A percentile compares a stretch with the other conserved stretches of the same genome.
Conservation (phyloP, 2,797 vertebrate genomes). For the Odontamblyopus rebecca region DNA sequence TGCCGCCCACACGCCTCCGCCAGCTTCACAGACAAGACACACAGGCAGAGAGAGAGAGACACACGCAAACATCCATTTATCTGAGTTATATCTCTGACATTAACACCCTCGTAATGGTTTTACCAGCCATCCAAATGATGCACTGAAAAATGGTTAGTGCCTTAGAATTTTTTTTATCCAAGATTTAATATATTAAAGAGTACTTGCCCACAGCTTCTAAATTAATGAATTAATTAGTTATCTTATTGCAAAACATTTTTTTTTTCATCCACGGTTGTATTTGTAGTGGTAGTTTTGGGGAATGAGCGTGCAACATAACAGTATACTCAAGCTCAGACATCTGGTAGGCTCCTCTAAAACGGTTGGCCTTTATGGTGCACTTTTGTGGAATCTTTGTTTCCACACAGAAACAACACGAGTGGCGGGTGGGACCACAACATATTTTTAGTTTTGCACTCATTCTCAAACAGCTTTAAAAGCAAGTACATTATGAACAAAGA, state of each 20-base stretch:
- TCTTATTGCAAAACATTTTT: not conserved
- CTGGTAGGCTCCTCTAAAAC: constrained; percentile 29
- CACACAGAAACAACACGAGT: constrained; percentile 13
- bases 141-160: constrained; percentile 3
- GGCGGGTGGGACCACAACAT: constrained; percentile 8
- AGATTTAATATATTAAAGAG: constrained; percentile 8
- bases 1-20: constrained; percentile 72
- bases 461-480: constrained; percentile 48
- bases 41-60: constrained; percentile 41
- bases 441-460: constrained; percentile 33
- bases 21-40: constrained; percentile 70
- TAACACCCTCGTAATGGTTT: constrained; percentile 38
- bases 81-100: constrained; percentile 54
- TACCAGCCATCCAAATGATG: constrained; percentile 34
- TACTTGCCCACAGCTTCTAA: constrained; percentile 2
- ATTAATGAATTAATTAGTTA: constrained; percentile 26
- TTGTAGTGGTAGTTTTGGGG: not conserved
- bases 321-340: not conserved
- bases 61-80: constrained; percentile 66
- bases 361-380: constrained; percentile 51
- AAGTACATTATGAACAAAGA: constrained; percentile 56
- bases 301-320: not conserved
- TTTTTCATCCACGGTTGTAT: not conserved
- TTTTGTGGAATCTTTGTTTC: constrained; percentile 25
- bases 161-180: constrained; percentile 26